Conservation (phyloP, 2,888 invertebrate species). For the Folsomia candida region DNA sequence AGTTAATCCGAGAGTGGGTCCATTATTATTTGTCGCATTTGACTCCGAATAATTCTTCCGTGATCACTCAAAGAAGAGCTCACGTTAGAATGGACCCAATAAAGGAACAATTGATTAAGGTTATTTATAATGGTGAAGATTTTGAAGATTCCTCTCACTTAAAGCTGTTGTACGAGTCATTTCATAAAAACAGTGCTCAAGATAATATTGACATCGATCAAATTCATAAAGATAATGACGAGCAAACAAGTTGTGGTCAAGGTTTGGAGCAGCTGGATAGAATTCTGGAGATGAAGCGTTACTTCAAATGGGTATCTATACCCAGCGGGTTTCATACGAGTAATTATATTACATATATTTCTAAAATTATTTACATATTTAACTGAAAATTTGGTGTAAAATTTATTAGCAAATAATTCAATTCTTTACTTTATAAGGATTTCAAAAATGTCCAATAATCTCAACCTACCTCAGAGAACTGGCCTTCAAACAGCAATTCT, state of each 20-base stretch:
- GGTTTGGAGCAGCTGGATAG: conserved; percentile 16
- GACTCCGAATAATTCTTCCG: too few relatives aligned
- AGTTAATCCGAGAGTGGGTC: not conserved
- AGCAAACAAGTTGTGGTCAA: too few relatives aligned
- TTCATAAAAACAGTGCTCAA: not conserved
- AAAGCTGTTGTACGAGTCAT: not conserved
- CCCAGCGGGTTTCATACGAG: conserved; percentile 5
- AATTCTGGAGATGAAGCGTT: conserved; percentile 19
- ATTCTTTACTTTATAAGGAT: conserved; percentile 17
- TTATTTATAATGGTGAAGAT: not conserved
- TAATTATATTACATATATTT: not conserved
- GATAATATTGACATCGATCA: not conserved
- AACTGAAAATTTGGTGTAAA: conserved; percentile 2
- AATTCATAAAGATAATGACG: not conserved
- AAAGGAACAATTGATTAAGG: not conserved
- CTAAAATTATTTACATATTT: not conserved
- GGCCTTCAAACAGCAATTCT: conserved; percentile 11
- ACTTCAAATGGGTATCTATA: conserved; percentile 31
- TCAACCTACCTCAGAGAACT: conserved; percentile 17
- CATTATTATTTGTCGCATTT: too few relatives aligned
- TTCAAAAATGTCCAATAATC: conserved; percentile 23
- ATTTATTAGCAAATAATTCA: not conserved
- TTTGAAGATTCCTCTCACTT: conserved; percentile 6
- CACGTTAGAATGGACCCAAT: not conserved
- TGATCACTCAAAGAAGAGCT: too few relatives aligned